Evolutionary conservation across 2,888 invertebrate species (phyloP), one percentile per base, ranked within the genome.

Genomic region (Lepidochrysops patricia): DNA sequence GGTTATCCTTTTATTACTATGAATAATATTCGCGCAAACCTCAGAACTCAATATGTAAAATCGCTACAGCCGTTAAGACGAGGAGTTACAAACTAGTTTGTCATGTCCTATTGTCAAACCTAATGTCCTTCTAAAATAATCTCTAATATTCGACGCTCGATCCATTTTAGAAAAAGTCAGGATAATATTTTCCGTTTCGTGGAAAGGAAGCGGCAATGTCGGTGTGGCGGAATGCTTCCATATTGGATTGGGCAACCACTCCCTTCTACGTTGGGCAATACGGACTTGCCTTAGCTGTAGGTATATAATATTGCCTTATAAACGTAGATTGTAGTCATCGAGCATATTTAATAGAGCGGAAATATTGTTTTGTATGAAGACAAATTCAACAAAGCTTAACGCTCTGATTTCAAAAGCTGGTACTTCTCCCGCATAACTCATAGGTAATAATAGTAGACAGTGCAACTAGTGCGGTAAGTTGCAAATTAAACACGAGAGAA

Each of bases 231-330:
- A 43, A 43, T 43, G 19, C 43, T 19, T 19, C 23, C 43, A 43
- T 43, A 4, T 43, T 43, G 19, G 9, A 43, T 19, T 43, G 12
- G 43, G 9, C 19, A 43, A 43, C 29, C 29, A 7, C 19, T 43
- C 43, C 43, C 43, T 43, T 43, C 19, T 7, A 23, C 4, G 43
- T 23, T 43, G 23, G 9, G 43, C 19, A 43, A 43, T 9, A 23
- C 43, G 43, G 19, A 19, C 43, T 43, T 43, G 19, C 3, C 37
- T 43, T 43, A n/a, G n/a, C n/a, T n/a, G n/a, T n/a, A n/a, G n/a
- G n/a, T n/a, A n/a, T n/a, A n/a, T n/a, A n/a, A n/a, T 43, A 43
- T 43, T 43, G 12, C 43, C 43, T 43, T 43, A 43, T 43, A 43
- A 23, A 43, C 23, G 43, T 43, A 4, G 43, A 19, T 43, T 43